Evolutionary conservation across 2,888 invertebrate genomes (phyloP).

Genomic region (Nebria salina): DNA sequence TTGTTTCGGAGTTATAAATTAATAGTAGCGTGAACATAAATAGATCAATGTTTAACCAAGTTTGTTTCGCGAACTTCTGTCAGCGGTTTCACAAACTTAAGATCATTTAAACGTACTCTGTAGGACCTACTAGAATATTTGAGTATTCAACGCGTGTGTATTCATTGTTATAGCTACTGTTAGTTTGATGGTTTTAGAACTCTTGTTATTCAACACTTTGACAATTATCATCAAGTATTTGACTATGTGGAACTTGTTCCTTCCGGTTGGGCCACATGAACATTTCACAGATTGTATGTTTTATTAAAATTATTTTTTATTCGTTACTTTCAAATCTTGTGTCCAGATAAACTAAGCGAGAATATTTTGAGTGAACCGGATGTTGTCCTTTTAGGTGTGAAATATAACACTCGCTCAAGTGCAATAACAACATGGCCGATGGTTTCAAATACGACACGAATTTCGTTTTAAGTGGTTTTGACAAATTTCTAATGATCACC

Average conservation of each 20-base stretch:
- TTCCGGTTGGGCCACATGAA: too few species aligned
- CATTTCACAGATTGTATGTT: too few species aligned
- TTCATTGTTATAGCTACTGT: neutral
- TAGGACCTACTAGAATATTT: neutral
- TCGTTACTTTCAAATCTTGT: too few species aligned
- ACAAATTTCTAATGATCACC: slow-evolving; percentile 1
- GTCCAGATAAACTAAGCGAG: neutral
- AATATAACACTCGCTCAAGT: neutral
- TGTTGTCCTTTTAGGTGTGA: neutral
- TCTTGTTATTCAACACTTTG: neutral
- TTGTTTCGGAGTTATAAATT: neutral
- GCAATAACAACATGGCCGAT: neutral
- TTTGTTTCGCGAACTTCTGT: neutral
- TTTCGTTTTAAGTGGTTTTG: neutral
- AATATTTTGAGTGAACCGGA: neutral
- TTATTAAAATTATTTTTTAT: too few species aligned
- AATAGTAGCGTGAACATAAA: neutral
- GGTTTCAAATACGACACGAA: neutral
- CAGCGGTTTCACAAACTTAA: neutral
- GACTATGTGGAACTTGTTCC: neutral
- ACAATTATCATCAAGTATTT: neutral
- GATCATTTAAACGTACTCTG: neutral
- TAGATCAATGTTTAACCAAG: neutral
- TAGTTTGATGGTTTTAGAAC: slow-evolving; percentile 1
- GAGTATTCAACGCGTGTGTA: neutral